These are phyloP conservation scores for Brachionus koreanus DNA, from an alignment of 1,140 invertebrate species.

Conservation along the genomic window DNA sequence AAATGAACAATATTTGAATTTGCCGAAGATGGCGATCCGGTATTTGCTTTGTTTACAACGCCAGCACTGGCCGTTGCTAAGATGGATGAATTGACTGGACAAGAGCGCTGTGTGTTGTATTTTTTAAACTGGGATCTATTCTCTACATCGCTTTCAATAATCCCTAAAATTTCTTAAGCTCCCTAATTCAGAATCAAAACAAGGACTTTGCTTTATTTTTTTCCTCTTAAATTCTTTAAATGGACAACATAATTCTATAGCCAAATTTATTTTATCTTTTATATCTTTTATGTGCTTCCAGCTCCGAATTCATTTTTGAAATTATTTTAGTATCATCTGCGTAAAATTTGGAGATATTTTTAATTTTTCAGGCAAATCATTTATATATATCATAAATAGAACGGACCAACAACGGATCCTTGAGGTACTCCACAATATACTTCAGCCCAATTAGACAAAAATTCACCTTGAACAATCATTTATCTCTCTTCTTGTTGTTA, in stretches of 20 bases:
- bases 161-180: too few relatives aligned
- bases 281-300: too few relatives aligned
- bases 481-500: not conserved
- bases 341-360: not conserved
- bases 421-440: too few relatives aligned
- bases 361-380: not conserved
- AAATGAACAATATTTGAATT: not conserved
- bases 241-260: too few relatives aligned
- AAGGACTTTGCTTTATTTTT: too few relatives aligned
- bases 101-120: not conserved
- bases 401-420: too few relatives aligned
- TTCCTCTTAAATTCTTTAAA: too few relatives aligned
- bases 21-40: not conserved
- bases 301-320: not conserved
- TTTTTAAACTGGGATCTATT: not conserved
- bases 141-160: slow-evolving; percentile 17
- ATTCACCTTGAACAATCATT: too few relatives aligned
- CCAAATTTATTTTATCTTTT: too few relatives aligned
- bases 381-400: too few relatives aligned
- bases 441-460: too few relatives aligned
- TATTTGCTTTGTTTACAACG: not conserved
- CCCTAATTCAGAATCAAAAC: too few relatives aligned
- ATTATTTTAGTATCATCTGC: not conserved
- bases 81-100: not conserved
- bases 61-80: not conserved